Conservation (phyloP, 2,113 vertebrate species). For the Rhynchopsitta pachyrhyncha region DNA sequence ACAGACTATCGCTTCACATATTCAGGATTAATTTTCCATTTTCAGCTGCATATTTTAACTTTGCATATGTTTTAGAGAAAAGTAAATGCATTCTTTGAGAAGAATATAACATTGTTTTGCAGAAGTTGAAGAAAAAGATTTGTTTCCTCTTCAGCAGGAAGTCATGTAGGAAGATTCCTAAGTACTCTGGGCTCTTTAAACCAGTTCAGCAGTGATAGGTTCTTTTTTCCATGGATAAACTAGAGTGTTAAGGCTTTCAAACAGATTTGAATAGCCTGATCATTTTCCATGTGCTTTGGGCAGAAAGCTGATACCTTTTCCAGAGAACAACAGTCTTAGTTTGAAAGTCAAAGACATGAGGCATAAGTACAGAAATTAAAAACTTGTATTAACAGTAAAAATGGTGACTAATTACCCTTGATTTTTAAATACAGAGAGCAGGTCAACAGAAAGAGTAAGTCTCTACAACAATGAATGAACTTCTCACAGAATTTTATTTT, state of each 20-base stretch:
- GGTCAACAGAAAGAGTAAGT: not conserved
- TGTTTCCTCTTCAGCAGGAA: not conserved
- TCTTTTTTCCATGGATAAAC: not conserved
- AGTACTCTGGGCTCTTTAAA: not conserved
- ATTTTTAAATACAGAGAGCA: not conserved
- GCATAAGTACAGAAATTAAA: not conserved
- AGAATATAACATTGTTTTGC: not conserved
- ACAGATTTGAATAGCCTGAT: not conserved
- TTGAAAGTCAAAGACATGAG: not conserved
- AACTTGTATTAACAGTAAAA: not conserved
- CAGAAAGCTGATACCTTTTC: not conserved
- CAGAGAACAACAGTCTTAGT: not conserved
- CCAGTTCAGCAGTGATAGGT: not conserved
- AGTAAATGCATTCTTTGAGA: not conserved
- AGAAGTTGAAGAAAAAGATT: not conserved
- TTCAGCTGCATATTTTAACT: not conserved
- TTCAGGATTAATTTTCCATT: not conserved
- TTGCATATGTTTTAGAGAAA: not conserved
- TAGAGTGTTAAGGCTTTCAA: not conserved
- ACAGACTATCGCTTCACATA: not conserved
- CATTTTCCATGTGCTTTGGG: not conserved
- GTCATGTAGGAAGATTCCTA: not conserved
- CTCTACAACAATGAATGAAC: not conserved
- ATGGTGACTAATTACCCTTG: not conserved
- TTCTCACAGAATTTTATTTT: not conserved